phyloP scores from a whole-genome alignment of 1,140 invertebrate genomes.

The Ditylenchus dipsaci region DNA sequence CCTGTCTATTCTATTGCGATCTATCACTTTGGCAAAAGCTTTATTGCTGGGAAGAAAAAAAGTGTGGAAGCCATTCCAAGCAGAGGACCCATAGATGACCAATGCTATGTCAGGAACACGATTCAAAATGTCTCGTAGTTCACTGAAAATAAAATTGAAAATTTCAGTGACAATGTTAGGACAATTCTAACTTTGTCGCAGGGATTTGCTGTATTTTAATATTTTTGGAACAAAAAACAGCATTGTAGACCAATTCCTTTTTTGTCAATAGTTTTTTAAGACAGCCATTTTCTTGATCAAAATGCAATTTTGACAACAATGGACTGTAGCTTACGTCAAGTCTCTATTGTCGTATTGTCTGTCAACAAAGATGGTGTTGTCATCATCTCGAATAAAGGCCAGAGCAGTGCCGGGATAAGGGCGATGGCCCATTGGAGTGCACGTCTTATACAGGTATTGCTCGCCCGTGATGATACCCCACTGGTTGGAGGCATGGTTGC shows the following conservation, averaged over 20 bases:
- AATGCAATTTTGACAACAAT: neutral
- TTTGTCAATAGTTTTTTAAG: too few species aligned
- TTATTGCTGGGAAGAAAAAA: conserved; percentile 56
- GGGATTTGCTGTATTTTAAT: too few species aligned
- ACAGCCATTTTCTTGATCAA: neutral
- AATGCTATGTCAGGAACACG: conserved; percentile 56
- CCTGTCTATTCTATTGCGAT: conserved; percentile 54
- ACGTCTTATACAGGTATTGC: conserved; percentile 54
- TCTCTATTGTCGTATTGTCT: conserved; percentile 56
- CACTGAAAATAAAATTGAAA: conserved; percentile 31
- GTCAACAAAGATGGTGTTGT: conserved; percentile 51
- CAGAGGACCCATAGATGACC: conserved; percentile 56
- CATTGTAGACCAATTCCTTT: too few species aligned
- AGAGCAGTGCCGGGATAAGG: conserved; percentile 57
- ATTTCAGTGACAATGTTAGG: too few species aligned
- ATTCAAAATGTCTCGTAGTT: conserved; percentile 53
- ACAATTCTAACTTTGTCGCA: too few species aligned
- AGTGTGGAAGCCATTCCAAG: conserved; percentile 58
- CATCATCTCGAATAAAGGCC: conserved; percentile 51
- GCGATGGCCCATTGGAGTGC: conserved; percentile 57
- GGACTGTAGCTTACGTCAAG: conserved; percentile 36
- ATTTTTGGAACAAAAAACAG: too few species aligned
- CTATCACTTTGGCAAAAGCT: conserved; percentile 56
- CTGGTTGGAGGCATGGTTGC: conserved; percentile 56
- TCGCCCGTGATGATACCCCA: conserved; percentile 59